These are phyloP conservation scores for Hippoglossus stenolepis DNA, from an alignment of 2,113 vertebrate species.

Conservation along the genomic window DNA sequence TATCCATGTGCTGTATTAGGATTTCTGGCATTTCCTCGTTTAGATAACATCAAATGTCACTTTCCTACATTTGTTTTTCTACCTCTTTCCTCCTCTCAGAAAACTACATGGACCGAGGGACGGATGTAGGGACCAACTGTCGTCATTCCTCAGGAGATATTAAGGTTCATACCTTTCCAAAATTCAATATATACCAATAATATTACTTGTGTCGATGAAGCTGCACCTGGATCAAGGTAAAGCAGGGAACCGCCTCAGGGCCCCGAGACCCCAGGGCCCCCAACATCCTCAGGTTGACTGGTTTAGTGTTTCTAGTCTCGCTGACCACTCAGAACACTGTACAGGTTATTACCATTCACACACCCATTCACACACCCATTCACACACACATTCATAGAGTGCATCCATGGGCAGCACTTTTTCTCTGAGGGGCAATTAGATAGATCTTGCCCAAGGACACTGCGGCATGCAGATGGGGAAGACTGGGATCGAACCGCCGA, in stretches of 20 bases:
- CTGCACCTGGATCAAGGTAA: not conserved
- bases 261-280: not conserved
- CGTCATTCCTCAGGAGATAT: constrained; percentile 46
- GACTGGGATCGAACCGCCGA: too few species aligned
- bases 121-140: constrained; percentile 41
- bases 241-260: not conserved
- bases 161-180: constrained; percentile 46
- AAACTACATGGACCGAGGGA: constrained; percentile 69
- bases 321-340: too few species aligned
- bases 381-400: too few species aligned
- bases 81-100: constrained; percentile 36
- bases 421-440: too few species aligned
- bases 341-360: too few species aligned
- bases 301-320: too few species aligned
- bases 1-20: too few species aligned
- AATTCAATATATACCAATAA: not conserved
- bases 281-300: not conserved
- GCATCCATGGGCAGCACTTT: too few species aligned
- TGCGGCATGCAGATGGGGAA: too few species aligned
- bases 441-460: too few species aligned
- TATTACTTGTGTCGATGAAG: not conserved
- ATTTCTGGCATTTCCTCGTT: not conserved
- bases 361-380: too few species aligned
- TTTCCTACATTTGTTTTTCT: not conserved
- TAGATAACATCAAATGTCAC: not conserved